These are phyloP conservation scores for Sarcophaga peregrina DNA, from an alignment of 1,140 invertebrate genomes.

Conservation along the genomic window DNA sequence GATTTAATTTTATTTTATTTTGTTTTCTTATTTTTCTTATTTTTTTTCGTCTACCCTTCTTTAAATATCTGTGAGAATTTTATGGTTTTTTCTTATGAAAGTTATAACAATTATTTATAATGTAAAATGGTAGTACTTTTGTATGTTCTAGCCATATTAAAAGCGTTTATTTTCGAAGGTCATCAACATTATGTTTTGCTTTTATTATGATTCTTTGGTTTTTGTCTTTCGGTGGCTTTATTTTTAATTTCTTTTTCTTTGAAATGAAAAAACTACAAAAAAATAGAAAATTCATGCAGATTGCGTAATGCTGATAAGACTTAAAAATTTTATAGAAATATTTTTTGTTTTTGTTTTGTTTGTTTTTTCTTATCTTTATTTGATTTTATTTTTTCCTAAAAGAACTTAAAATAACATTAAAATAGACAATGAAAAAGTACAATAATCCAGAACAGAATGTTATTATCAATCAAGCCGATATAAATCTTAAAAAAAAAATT, in stretches of 20 bases:
- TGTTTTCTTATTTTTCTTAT: background rate
- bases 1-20: too few relatives aligned
- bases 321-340: background rate
- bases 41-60: background rate
- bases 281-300: background rate
- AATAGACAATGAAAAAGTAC: background rate
- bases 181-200: background rate
- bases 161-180: background rate
- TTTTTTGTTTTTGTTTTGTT: too few relatives aligned
- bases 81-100: background rate
- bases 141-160: background rate
- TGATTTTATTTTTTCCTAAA: too few relatives aligned
- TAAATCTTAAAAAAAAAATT: background rate
- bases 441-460: background rate
- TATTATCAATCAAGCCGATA: background rate
- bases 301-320: slow-evolving; percentile 15
- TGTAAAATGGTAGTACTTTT: slow-evolving; percentile 12
- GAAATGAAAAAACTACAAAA: background rate
- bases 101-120: slow-evolving; percentile 3
- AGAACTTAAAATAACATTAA: background rate
- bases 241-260: background rate
- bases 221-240: background rate
- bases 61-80: slow-evolving; percentile 5
- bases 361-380: too few relatives aligned
- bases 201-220: background rate